phyloP scores from a whole-genome alignment of 2,113 vertebrate genomes.

The Phainopepla nitens region DNA sequence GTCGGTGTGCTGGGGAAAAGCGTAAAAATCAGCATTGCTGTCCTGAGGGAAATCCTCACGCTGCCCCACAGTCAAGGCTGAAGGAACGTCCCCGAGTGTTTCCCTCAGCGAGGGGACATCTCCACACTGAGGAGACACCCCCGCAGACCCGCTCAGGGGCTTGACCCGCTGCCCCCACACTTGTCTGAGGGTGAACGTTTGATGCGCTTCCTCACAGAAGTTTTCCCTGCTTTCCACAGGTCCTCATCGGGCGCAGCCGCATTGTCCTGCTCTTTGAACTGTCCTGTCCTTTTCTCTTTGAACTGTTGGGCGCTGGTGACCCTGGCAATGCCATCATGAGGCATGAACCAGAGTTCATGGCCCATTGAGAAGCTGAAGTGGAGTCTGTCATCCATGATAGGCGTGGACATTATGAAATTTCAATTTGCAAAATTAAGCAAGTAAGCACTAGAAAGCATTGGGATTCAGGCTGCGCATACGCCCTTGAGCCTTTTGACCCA shows the following conservation, averaged over 20 bases:
- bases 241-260: neutral
- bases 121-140: neutral
- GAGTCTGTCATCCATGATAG: rapidly evolving
- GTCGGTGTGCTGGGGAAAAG: too few species aligned
- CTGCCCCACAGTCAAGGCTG: neutral
- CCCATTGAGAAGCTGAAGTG: too few species aligned
- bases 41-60: rapidly evolving
- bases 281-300: neutral
- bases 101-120: neutral
- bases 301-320: neutral
- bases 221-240: neutral
- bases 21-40: rapidly evolving
- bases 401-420: neutral
- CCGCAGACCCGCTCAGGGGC: neutral
- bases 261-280: too few species aligned
- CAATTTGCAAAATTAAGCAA: neutral
- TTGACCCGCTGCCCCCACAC: rapidly evolving
- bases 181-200: neutral
- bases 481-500: neutral
- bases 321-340: neutral
- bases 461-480: neutral
- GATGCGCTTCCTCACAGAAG: neutral
- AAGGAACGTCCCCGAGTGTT: rapidly evolving
- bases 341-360: neutral
- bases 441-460: rapidly evolving